Conservation (phyloP, 2,888 invertebrate species). For the Ferrisia virgata region DNA sequence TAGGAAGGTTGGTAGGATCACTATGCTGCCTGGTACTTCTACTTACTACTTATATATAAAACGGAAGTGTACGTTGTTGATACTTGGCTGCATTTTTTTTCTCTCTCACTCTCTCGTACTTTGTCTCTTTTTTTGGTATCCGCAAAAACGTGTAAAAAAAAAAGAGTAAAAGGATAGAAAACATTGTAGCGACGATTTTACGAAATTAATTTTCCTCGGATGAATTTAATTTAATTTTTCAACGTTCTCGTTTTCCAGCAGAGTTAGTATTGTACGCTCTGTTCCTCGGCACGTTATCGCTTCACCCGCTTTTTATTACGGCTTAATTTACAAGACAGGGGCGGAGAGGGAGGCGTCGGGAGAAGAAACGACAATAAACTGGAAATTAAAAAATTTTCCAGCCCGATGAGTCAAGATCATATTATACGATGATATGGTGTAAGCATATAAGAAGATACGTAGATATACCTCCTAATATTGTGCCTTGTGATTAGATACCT, state of each 20-base stretch:
- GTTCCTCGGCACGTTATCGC: background rate
- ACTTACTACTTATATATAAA: background rate
- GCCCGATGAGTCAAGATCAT: too few relatives aligned
- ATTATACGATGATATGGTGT: too few relatives aligned
- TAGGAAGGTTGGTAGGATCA: background rate
- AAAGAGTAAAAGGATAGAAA: background rate
- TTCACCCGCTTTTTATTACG: background rate
- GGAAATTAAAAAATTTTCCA: background rate
- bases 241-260: background rate
- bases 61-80: background rate
- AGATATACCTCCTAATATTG: too few relatives aligned
- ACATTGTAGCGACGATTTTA: constrained; percentile 1
- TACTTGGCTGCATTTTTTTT: too few relatives aligned
- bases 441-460: too few relatives aligned
- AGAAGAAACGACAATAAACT: too few relatives aligned
- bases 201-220: background rate
- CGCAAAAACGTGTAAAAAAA: background rate
- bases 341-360: background rate
- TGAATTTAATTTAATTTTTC: constrained; percentile 17
- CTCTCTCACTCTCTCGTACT: too few relatives aligned
- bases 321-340: background rate
- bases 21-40: too few relatives aligned
- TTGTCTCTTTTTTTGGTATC: background rate
- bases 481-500: too few relatives aligned
- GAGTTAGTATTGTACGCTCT: background rate